Base-by-base conservation (phyloP, 2,113 vertebrate genomes). In the Coregonus clupeaformis region DNA sequence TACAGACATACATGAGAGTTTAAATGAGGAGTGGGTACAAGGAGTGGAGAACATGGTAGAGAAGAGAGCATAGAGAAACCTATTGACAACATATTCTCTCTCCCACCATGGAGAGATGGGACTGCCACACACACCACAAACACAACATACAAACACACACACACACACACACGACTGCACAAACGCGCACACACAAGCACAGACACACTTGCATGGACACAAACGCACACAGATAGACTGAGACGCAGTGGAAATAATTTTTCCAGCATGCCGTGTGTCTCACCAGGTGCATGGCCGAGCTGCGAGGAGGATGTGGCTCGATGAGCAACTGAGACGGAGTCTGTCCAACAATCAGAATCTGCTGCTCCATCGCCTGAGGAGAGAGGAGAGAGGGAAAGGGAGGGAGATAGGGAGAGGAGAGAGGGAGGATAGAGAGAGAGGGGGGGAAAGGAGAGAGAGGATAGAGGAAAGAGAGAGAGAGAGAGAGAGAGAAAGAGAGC, bases 231-330 rank as follows among this genome's bases (percentile, higher is more conserved):
- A 67, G 47, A 59, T 9, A 24, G 36, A 59, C 65, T 79, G 68
- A 85, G 76, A 76, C 78, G 76, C 75, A 67, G 72, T 85, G 78
- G 78, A 69, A 69, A 47, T 71, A 71, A 69, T 73, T 83, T 85
- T 92, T 87, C 90, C 88, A 73, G 79, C 77, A 90, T 90, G 90
- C 86, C 55, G 69, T 72, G 89, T 76, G 75, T 92, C 97, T 97
- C 94, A 98, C 97, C 97, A 99, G 97, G 95, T 99, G 98, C 97
- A 98, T 98, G 93, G 98, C 98, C 77, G 98, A 99, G 93, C 98
- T 99, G 89, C 97, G 95, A 90, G 97, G 97, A 71, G 98, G 97
- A 96, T 99, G 97, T 86, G 98, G 98, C 95, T 99, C 97, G 84
- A 99, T 99, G 91, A 99, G 97, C 95, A 99, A 95, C 96, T 99